A percentile compares a stretch with the other conserved stretches of the same genome.
phyloP scores from a whole-genome alignment of 30 jellyfish, hydroid and myxozoan genomes.

The Mastigias papua region DNA sequence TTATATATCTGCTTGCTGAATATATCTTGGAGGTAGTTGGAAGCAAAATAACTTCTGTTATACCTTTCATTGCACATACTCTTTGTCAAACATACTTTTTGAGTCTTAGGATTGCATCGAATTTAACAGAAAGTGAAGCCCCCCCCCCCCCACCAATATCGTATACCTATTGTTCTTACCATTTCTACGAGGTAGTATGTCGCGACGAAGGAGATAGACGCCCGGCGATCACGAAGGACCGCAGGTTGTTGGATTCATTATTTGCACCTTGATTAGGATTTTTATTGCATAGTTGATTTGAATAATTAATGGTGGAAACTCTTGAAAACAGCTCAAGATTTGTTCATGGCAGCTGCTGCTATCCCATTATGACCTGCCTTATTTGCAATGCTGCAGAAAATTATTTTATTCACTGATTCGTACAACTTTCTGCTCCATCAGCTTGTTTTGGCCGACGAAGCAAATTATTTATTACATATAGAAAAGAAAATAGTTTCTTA shows the following conservation, averaged over 20 bases:
- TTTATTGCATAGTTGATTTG: slow-evolving; percentile 2
- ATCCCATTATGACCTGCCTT: slow-evolving; percentile 1
- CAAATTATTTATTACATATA: too few relatives aligned
- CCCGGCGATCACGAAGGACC: background rate
- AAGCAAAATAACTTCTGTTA: too few relatives aligned
- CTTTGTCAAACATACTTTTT: too few relatives aligned
- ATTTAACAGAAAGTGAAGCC: too few relatives aligned
- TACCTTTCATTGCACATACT: too few relatives aligned
- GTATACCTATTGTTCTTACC: background rate
- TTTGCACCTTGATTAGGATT: background rate
- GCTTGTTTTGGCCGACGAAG: background rate
- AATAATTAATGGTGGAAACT: slow-evolving; percentile 13
- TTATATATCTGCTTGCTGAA: too few relatives aligned
- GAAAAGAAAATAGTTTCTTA: too few relatives aligned
- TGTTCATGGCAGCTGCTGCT: slow-evolving; percentile 21
- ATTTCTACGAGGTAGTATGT: background rate
- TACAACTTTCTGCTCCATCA: background rate
- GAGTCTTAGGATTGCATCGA: too few relatives aligned
- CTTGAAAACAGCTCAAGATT: background rate
- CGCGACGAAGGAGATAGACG: slow-evolving; percentile 2
- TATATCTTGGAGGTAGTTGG: too few relatives aligned
- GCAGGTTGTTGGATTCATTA: slow-evolving; percentile 34
- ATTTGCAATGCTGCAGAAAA: background rate
- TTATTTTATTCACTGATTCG: background rate
- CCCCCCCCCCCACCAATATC: background rate